Evolutionary conservation across 2,113 vertebrate species (phyloP).

Genomic region (Seriola aureovittata): DNA sequence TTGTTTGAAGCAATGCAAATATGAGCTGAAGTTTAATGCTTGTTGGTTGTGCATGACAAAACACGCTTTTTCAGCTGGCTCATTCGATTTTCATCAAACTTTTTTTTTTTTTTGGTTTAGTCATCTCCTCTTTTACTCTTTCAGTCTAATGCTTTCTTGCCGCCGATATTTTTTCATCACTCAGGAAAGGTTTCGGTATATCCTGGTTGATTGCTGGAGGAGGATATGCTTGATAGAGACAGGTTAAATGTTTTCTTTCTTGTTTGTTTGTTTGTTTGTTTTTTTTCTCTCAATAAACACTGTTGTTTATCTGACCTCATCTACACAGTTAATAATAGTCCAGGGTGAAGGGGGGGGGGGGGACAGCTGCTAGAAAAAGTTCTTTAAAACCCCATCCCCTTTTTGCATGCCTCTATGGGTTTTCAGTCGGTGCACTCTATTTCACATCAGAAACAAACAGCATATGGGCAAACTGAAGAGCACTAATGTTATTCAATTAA

Average conservation of each 20-base stretch:
- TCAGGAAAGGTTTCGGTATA: neutral
- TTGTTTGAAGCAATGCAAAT: conserved; percentile 60
- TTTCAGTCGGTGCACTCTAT: conserved; percentile 11
- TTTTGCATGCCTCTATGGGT: neutral
- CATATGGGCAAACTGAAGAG: conserved; percentile 21
- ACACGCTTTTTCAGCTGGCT: conserved; percentile 66
- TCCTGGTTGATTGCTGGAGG: neutral
- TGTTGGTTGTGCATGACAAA: conserved; percentile 68
- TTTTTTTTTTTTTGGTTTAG: conserved; percentile 27
- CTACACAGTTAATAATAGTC: neutral
- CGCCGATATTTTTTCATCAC: conserved; percentile 25
- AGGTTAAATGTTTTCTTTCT: neutral
- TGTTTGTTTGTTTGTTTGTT: neutral
- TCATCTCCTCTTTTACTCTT: conserved; percentile 13
- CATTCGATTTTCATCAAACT: conserved; percentile 56
- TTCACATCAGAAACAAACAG: conserved; percentile 38
- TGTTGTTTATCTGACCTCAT: neutral
- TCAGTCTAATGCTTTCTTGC: conserved; percentile 11
- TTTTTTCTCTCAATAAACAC: neutral
- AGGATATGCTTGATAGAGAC: neutral
- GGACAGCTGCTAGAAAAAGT: conserved; percentile 29
- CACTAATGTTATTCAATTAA: conserved; percentile 40
- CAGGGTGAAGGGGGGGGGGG: too few species aligned
- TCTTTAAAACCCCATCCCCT: neutral
- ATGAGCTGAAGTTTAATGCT: conserved; percentile 53